Base-by-base conservation (phyloP, 2,888 invertebrate species). In the Eupithecia tripunctaria region DNA sequence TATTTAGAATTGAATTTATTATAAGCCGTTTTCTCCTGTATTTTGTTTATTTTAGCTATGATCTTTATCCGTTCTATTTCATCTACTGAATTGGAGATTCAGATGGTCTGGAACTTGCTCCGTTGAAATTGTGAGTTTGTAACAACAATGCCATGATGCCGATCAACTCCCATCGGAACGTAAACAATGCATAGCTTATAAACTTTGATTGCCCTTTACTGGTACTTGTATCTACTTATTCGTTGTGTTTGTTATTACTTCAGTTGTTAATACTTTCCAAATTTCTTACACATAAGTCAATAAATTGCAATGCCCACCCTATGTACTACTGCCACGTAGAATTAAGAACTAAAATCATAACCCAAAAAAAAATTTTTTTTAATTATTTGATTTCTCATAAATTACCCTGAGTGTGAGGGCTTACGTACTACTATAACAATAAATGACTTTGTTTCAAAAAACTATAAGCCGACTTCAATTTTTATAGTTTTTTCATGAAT, bases 1-100 rank as follows among this genome's bases (percentile, higher is more conserved):
- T 65, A 12, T 21, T 12, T 25, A 15, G 56, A 38, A 72, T 68
- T 70, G 25, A 47, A 72, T 65, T 74, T 63, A 70, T 70, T 74
- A 70, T 60, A 21, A 15, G 21, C 41, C 25, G 18, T 14, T 67
- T 62, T 51, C 18, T 27, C 29, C 60, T n/a, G 7, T 60, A 18
- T 67, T 67, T 36, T 32, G 60, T 43, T 66, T 59, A 60, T 29
- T 56, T 56, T 56, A 25, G 21, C 25, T 21, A 56, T 56, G 14
- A 56, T 56, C 56, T 56, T 12, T 56, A 25, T 14, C 25, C 4
- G 25, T 21, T 10, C 51, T 21, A 51, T 25, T 56, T 56, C 8
- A 21, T n/a, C 10, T 10, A 10, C 25, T 56, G 5, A 56, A 56
- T 56, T 56, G 12, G 12, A 25, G 47, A 21, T 51, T 21, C 47